Evolutionary conservation across 2,113 vertebrate genomes (phyloP), one percentile per base, ranked within the genome.

Genomic region (Podilymbus podiceps): DNA sequence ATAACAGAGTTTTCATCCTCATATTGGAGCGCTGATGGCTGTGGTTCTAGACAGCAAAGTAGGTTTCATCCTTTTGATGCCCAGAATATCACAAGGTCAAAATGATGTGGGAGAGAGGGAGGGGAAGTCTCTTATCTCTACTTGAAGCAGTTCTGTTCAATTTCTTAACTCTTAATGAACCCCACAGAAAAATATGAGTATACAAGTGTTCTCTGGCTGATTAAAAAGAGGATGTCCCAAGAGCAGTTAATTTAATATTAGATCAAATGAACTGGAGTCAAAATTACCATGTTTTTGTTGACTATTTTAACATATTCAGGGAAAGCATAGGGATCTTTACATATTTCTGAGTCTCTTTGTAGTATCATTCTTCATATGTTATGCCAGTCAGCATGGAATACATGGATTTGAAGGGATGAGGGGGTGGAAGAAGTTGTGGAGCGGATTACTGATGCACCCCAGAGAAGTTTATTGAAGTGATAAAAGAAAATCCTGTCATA

Each of bases 221-320:
- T 96, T 89, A 94, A 94, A 91, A 92, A 85, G 58, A 89, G 27
- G 64, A n/a, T 80, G 74, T 97, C 96, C 96, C 97, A 94, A 89
- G 92, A 97, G 95, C 22, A 86, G 71, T 67, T 93, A 94, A 97
- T 96, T 97, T 97, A 96, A 95, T 96, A 97, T 93, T 97, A 97
- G 94, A 97, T 97, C 94, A 97, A 97, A 97, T 96, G 76, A 97
- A 52, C n/a, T 52, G 52, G 40, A 88, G 68, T 91, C 59, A 64
- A 97, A 96, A 97, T 97, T 96, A 96, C 88, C 87, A 97, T 95
- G 93, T 90, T 97, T 97, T 96, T 97, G 92, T 96, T 97, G 94
- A 97, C 96, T 95, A 52, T 93, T 96, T 96, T 91, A 96, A 94
- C 76, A 96, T 97, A 93, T 80, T 93, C 90, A 97, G 67, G 88